These are phyloP conservation scores for Vultur gryphus DNA, from an alignment of 2,797 vertebrate genomes.

Conservation along the genomic window DNA sequence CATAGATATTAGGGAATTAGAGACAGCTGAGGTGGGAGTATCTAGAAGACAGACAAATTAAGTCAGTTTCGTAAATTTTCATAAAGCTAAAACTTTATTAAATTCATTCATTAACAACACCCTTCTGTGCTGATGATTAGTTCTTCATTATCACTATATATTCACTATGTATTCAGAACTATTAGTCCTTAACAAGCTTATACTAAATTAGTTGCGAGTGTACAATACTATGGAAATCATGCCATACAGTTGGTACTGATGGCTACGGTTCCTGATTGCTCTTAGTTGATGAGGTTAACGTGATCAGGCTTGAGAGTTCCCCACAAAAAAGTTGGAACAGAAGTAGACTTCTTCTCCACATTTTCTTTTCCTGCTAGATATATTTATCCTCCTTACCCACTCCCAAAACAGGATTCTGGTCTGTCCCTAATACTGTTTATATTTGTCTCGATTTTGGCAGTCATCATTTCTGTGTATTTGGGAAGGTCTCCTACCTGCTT, in stretches of 20 bases:
- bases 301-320: not conserved
- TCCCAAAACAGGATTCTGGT: not conserved
- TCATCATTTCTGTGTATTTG: not conserved
- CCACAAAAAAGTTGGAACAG: not conserved
- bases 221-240: not conserved
- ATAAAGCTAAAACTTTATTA: not conserved
- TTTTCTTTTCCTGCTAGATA: not conserved
- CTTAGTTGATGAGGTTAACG: fast-evolving
- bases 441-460: not conserved
- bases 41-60: not conserved
- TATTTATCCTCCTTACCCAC: not conserved
- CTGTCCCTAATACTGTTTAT: not conserved
- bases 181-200: not conserved
- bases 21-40: not conserved
- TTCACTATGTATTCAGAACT: not conserved
- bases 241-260: not conserved
- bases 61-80: not conserved
- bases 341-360: not conserved
- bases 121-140: not conserved
- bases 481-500: not conserved
- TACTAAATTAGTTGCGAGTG: not conserved
- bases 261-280: not conserved
- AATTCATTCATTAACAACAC: not conserved
- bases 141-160: not conserved
- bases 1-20: not conserved